These are phyloP conservation scores for Odontomyia ornata DNA, from an alignment of 2,888 invertebrate species.

Conservation along the genomic window DNA sequence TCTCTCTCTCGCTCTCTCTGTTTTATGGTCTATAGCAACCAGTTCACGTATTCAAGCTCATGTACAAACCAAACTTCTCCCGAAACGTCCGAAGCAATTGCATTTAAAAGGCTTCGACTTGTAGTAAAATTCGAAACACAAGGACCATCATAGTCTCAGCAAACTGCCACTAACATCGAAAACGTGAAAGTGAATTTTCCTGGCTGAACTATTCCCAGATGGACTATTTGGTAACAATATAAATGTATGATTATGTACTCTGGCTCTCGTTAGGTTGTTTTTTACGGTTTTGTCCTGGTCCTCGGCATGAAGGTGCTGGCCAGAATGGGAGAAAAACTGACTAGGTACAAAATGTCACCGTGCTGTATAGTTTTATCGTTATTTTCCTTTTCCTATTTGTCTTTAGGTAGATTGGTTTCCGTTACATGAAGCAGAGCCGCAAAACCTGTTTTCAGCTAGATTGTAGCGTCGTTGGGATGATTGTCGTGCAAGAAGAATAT, in stretches of 20 bases:
- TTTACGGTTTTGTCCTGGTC: neutral
- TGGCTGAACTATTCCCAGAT: neutral
- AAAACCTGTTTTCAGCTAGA: neutral
- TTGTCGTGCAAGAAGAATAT: too few species aligned
- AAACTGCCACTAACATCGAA: neutral
- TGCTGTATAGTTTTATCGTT: slow-evolving; percentile 1
- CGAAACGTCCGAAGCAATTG: neutral
- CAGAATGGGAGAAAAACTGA: too few species aligned
- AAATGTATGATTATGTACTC: slow-evolving; percentile 16
- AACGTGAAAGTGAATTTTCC: neutral
- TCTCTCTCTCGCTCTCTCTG: too few species aligned
- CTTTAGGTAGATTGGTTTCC: slow-evolving; percentile 1
- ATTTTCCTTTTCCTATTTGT: slow-evolving; percentile 15
- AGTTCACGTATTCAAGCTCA: neutral
- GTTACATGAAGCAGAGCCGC: neutral
- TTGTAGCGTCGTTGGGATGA: neutral
- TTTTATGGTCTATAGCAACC: too few species aligned
- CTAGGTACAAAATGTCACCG: neutral
- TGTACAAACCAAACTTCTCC: neutral
- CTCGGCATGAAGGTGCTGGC: neutral
- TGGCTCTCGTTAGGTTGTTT: neutral
- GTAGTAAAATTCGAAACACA: neutral
- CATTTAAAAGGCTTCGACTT: slow-evolving; percentile 11
- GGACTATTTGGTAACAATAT: slow-evolving; percentile 18
- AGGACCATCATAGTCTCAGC: neutral